phyloP scores from a whole-genome alignment of 2,113 vertebrate species.

The Platycercus adscitus region DNA sequence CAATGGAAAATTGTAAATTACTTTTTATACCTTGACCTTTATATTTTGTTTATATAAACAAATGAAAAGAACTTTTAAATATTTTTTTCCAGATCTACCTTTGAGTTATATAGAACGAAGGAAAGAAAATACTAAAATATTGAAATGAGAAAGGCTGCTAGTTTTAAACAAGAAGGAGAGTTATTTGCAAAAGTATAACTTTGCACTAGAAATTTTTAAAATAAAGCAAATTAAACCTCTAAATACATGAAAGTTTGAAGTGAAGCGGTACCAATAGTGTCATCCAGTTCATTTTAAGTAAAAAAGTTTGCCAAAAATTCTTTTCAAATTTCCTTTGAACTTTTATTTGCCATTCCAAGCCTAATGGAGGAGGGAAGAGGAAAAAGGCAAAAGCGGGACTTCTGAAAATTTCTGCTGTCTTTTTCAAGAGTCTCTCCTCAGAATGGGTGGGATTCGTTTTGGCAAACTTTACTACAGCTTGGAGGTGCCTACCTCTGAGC shows the following conservation, averaged over 20 bases:
- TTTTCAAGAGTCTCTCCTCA: neutral
- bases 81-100: neutral
- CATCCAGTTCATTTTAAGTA: neutral
- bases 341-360: neutral
- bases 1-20: neutral
- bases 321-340: neutral
- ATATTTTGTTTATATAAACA: neutral
- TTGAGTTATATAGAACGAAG: neutral
- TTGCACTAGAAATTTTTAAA: neutral
- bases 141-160: neutral
- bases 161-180: neutral
- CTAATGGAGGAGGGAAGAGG: neutral
- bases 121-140: neutral
- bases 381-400: neutral
- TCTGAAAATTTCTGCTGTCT: neutral
- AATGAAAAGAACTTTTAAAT: neutral
- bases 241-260: neutral
- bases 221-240: neutral
- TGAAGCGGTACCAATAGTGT: neutral
- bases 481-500: constrained; percentile 43
- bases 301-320: neutral
- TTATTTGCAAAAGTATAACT: neutral
- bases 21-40: neutral
- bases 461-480: constrained; percentile 45
- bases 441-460: constrained; percentile 33